Evolutionary conservation across 2,888 invertebrate genomes (phyloP), one percentile per base, ranked within the genome.

Genomic region (Ochropleura leucogaster): DNA sequence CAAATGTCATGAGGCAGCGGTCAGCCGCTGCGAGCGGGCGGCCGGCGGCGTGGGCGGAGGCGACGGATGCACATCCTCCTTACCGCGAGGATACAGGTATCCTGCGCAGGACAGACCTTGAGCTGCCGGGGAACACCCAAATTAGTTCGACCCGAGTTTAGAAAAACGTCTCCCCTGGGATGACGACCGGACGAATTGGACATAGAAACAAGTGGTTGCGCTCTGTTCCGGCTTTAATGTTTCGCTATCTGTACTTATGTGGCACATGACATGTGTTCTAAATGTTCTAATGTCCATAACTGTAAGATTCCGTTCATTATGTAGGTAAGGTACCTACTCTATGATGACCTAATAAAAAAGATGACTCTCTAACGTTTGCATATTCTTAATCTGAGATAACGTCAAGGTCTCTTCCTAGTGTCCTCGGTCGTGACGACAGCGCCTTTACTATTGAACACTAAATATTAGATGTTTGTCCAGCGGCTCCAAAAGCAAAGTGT

Each of bases 11-110:
- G 68, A 51, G 46, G 49, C 64, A 51, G 59, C 68, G 73, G 77
- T 30, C 69, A 62, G 69, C n/a, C 60, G 69, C 20, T 44, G 74
- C 10, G 65, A 30, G 49, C 72, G 64, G 62, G 14, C 53, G 40
- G 14, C 44, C 12, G 12, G 12, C 42, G 70, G 84, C 78, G 89
- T 87, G 85, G 88, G 92, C 85, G 47, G 80, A 88, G 87, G 18
- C 88, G 92, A 87, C 95, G 95, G 95, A 95, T 91, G 95, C 92
- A 90, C 95, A 93, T 96, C 96, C 96, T 96, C 91, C 90, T 95
- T 94, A 95, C 87, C 77, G 82, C 90, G 91, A 92, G 92, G 93
- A 92, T 92, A 91, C 93, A 93, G 93, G 93, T 93, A 93, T 94
- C 94, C 93, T 92, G 91, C 89, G 87, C 88, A 83, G 82, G 73